Conservation (phyloP, 2,797 vertebrate species). For the Helarctos malayanus region DNA sequence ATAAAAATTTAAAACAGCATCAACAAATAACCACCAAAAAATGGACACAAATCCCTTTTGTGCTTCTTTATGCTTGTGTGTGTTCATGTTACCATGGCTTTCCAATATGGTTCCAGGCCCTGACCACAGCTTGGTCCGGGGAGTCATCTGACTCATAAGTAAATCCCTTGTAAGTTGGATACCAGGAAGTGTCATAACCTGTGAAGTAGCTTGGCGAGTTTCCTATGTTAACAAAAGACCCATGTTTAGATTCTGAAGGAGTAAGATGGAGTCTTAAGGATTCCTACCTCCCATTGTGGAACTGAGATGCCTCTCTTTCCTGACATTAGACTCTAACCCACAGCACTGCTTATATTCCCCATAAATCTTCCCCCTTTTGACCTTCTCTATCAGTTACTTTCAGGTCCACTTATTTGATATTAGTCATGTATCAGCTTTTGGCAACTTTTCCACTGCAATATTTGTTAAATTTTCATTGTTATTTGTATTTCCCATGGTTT, state of each 20-base stretch:
- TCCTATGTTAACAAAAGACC: background rate
- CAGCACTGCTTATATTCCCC: background rate
- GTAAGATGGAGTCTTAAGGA: background rate
- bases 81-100: background rate
- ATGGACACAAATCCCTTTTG: background rate
- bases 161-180: background rate
- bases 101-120: background rate
- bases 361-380: background rate
- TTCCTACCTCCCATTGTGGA: background rate
- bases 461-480: conserved; percentile 4
- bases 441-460: background rate
- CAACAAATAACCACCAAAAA: background rate
- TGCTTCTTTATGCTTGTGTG: background rate
- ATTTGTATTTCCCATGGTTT: background rate
- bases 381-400: background rate
- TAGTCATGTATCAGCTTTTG: background rate
- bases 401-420: background rate
- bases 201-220: background rate
- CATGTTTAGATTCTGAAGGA: background rate
- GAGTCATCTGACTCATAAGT: background rate
- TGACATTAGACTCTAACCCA: background rate
- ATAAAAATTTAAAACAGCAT: background rate
- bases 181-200: background rate
- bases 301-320: background rate
- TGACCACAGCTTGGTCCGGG: background rate